Evolutionary conservation across 2,888 invertebrate species (phyloP).

Genomic region (Lepidochitona cinerea): DNA sequence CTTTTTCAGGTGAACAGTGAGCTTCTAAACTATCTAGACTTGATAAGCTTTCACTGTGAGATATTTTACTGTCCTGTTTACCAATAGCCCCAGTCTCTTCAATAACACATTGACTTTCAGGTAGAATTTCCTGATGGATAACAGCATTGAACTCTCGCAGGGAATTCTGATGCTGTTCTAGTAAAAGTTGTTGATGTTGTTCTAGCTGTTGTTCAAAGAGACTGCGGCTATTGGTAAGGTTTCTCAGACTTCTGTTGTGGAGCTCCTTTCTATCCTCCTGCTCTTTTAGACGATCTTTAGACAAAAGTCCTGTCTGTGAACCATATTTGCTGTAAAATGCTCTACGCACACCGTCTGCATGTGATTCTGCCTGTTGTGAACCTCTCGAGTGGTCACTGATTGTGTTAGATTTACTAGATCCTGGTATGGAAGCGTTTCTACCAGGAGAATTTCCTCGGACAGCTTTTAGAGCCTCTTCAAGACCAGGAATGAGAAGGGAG

Average conservation of each 20-base stretch:
- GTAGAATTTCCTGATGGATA: constrained; percentile 46
- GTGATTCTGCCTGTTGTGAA: not conserved
- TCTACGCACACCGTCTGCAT: constrained; percentile 41
- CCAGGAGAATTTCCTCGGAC: constrained; percentile 43
- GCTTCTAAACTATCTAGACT: constrained; percentile 59
- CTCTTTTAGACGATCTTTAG: constrained; percentile 12
- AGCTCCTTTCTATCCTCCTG: constrained; percentile 27
- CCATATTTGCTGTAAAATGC: constrained; percentile 51
- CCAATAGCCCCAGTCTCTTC: constrained; percentile 22
- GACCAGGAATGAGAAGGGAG: constrained; percentile 11
- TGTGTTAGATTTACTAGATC: constrained; percentile 20
- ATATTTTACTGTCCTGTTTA: constrained; percentile 17
- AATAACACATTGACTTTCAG: not conserved
- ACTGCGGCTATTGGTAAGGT: constrained; percentile 56
- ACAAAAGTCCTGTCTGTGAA: constrained; percentile 23
- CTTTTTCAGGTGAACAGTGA: not conserved
- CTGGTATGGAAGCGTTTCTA: constrained; percentile 7
- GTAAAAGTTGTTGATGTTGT: constrained; percentile 56
- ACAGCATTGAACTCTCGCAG: constrained; percentile 59
- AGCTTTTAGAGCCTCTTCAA: constrained; percentile 58
- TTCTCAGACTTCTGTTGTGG: constrained; percentile 56
- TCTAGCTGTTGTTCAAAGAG: constrained; percentile 65
- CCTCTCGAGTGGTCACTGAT: constrained; percentile 1
- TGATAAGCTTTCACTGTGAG: constrained; percentile 54
- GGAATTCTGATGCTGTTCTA: constrained; percentile 57